Conservation (phyloP, 2,113 vertebrate genomes). For the Rhynchomys soricoides region DNA sequence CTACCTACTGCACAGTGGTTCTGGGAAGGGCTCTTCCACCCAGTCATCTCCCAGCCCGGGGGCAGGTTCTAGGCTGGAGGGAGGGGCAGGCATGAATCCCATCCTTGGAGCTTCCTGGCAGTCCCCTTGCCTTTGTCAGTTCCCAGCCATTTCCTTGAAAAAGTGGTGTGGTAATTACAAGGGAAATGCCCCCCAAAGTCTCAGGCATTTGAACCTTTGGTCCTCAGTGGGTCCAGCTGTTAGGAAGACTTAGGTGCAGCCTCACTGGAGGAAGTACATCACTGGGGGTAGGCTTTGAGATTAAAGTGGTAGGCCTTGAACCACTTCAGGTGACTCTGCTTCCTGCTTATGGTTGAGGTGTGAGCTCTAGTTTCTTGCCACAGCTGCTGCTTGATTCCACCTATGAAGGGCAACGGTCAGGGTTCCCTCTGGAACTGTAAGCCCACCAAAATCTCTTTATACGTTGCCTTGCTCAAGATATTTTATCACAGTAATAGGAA, state of each 20-base stretch:
- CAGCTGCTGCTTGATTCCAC: not conserved
- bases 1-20: no score
- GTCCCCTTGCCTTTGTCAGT: accelerated
- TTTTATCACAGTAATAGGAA: not conserved
- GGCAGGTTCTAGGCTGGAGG: not conserved
- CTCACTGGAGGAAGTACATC: not conserved
- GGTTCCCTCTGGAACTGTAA: not conserved
- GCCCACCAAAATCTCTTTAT: not conserved
- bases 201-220: not conserved
- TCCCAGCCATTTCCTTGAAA: not conserved
- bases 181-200: not conserved
- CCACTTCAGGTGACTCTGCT: not conserved
- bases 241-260: not conserved
- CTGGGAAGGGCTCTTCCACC: not conserved
- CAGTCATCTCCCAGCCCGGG: accelerated
- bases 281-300: not conserved
- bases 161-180: not conserved
- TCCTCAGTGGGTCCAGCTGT: not conserved
- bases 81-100: not conserved
- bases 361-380: not conserved
- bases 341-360: not conserved
- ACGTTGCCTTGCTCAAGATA: not conserved
- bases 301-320: not conserved
- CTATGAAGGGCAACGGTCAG: not conserved
- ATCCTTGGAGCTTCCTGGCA: not conserved